A percentile compares a stretch with the other conserved stretches of the same genome.
These are phyloP conservation scores for Bombus breviceps DNA, from an alignment of 1,140 invertebrate species.

Conservation along the genomic window DNA sequence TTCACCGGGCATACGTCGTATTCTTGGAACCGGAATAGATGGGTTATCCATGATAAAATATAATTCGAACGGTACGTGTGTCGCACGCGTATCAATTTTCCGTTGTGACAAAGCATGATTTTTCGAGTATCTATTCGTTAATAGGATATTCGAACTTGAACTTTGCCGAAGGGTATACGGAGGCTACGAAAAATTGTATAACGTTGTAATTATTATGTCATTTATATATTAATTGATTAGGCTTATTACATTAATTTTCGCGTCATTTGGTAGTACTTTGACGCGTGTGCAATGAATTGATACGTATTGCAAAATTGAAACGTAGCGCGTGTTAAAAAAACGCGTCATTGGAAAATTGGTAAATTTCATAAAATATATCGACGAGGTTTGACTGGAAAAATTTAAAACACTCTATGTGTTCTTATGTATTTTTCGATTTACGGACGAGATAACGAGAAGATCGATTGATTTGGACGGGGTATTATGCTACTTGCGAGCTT, in stretches of 20 bases:
- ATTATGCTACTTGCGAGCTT: background rate
- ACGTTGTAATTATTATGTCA: no score
- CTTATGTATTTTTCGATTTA: background rate
- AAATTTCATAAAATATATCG: no score
- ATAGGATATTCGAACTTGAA: constrained; percentile 14
- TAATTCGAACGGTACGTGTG: constrained; percentile 32
- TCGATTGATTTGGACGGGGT: background rate
- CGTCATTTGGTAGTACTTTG: no score
- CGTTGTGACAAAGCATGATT: background rate
- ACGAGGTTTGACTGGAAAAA: no score
- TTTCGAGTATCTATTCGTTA: background rate
- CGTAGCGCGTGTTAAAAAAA: fast-evolving
- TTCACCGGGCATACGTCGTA: constrained; percentile 48
- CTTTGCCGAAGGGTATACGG: background rate
- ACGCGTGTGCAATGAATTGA: no score
- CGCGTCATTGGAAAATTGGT: no score
- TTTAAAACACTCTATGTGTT: no score
- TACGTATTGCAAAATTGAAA: no score
- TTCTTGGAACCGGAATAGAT: constrained; percentile 58
- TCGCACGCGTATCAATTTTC: background rate
- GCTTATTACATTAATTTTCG: no score
- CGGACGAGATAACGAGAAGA: background rate
- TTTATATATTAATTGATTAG: no score
- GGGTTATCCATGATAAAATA: constrained; percentile 42
- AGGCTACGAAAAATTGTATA: no score